phyloP scores from a whole-genome alignment of 1,140 invertebrate genomes.

The Diabrotica undecimpunctata region DNA sequence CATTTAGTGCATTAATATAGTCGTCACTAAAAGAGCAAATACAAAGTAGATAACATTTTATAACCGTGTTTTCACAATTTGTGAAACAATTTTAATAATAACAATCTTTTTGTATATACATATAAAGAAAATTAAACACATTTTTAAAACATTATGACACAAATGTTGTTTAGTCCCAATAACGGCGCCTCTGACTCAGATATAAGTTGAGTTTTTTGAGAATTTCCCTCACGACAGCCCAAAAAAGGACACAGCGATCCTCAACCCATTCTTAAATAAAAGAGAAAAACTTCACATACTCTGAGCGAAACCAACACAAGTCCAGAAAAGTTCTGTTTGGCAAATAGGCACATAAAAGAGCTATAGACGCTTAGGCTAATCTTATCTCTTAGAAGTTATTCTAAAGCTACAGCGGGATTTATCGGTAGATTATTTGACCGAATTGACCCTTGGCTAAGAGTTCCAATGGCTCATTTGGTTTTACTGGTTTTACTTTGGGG shows the following conservation, averaged over 20 bases:
- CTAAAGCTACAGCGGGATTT: slow-evolving; percentile 15
- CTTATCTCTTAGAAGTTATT: slow-evolving; percentile 19
- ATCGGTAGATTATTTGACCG: slow-evolving; percentile 18
- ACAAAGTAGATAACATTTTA: no score
- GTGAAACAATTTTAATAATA: no score
- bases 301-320: no score
- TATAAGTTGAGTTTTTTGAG: background rate
- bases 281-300: background rate
- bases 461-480: slow-evolving; percentile 14
- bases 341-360: slow-evolving; percentile 10
- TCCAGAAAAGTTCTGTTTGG: slow-evolving; percentile 14
- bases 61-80: no score
- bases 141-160: background rate
- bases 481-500: slow-evolving; percentile 13
- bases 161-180: background rate
- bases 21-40: no score
- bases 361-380: background rate
- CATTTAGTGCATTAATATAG: no score
- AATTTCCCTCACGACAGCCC: background rate
- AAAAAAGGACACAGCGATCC: background rate
- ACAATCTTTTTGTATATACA: no score
- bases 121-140: background rate
- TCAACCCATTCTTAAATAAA: background rate
- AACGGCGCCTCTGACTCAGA: background rate
- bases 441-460: slow-evolving; percentile 17